Evolutionary conservation across 2,113 vertebrate genomes (phyloP).

Genomic region (Anolis sagrei): DNA sequence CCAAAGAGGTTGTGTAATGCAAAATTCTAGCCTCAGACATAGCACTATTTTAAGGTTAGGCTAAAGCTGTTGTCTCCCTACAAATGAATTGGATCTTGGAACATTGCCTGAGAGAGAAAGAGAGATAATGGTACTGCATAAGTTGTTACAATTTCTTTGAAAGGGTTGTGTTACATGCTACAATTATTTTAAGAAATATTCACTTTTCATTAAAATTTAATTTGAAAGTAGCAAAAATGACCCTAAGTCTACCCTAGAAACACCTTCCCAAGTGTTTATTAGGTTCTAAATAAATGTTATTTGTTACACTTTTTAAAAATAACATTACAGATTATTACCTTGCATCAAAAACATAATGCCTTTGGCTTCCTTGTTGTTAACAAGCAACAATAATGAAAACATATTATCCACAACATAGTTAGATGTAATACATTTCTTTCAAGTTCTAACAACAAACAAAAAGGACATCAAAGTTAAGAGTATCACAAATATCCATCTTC

Average conservation of each 20-base stretch:
- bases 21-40: not conserved
- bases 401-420: not conserved
- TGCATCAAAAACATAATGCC: not conserved
- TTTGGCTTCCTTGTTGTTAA: not conserved
- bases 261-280: too few relatives aligned
- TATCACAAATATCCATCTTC: not conserved
- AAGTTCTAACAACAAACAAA: not conserved
- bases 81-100: not conserved
- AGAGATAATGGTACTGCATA: too few relatives aligned
- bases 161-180: not conserved
- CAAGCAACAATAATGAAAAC: not conserved
- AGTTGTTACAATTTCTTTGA: not conserved
- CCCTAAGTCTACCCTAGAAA: too few relatives aligned
- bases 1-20: not conserved
- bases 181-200: too few relatives aligned
- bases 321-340: not conserved
- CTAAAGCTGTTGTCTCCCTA: not conserved
- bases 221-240: too few relatives aligned
- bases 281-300: too few relatives aligned
- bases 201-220: too few relatives aligned
- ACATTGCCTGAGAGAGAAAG: too few relatives aligned
- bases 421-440: not conserved
- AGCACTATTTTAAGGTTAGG: not conserved
- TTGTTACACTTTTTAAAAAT: too few relatives aligned
- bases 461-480: not conserved